Conservation (phyloP, 2,797 vertebrate species). For the Melanotaenia maccullochi region DNA sequence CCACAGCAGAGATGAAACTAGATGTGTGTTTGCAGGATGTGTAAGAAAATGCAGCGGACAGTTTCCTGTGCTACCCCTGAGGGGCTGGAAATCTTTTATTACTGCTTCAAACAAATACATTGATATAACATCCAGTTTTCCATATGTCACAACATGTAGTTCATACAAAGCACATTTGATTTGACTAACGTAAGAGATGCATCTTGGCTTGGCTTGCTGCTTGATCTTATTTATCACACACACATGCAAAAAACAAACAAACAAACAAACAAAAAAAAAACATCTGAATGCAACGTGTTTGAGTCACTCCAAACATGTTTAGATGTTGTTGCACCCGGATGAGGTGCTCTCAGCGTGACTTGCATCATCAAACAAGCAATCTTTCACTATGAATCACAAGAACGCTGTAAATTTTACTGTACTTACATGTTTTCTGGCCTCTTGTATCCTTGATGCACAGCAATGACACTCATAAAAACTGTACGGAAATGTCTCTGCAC, state of each 20-base stretch:
- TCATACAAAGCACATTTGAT: not conserved
- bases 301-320: conserved; percentile 26
- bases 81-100: conserved; percentile 1
- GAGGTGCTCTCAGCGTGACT: conserved; percentile 1
- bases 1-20: not conserved
- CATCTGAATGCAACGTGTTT: not conserved
- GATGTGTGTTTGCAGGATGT: not conserved
- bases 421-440: conserved; percentile 26
- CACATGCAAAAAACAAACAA: conserved; percentile 2
- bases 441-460: conserved; percentile 7
- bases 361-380: not conserved
- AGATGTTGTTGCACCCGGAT: conserved; percentile 21
- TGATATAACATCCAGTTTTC: not conserved
- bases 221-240: conserved; percentile 11
- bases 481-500: conserved; percentile 15
- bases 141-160: not conserved
- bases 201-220: conserved; percentile 6
- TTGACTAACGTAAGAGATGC: not conserved
- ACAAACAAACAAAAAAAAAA: not conserved
- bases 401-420: not conserved
- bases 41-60: not conserved
- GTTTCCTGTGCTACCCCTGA: not conserved
- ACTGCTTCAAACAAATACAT: conserved; percentile 11
- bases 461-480: conserved; percentile 11
- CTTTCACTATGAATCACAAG: conserved; percentile 43